These are phyloP conservation scores for Portunus trituberculatus DNA, from an alignment of 1,140 invertebrate species.

Conservation along the genomic window DNA sequence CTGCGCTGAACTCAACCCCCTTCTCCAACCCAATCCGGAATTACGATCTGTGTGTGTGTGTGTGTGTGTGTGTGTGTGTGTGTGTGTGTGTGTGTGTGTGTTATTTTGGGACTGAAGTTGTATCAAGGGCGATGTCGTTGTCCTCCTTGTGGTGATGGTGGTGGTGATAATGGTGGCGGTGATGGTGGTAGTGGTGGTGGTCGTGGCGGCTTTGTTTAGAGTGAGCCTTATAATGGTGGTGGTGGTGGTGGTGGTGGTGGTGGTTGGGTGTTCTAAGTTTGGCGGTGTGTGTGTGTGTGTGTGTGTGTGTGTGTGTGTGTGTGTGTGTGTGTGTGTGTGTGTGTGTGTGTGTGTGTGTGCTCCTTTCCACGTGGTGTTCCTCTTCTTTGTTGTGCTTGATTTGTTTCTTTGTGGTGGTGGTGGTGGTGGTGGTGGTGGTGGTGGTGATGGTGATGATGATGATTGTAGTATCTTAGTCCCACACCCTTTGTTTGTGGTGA, in stretches of 20 bases:
- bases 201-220: neutral
- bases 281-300: too few species aligned
- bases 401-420: neutral
- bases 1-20: neutral
- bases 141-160: neutral
- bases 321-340: too few species aligned
- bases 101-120: neutral
- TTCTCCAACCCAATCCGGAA: neutral
- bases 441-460: neutral
- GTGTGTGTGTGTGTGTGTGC: too few species aligned
- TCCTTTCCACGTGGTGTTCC: too few species aligned
- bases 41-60: neutral
- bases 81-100: neutral
- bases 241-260: neutral
- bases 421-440: neutral
- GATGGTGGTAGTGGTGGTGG: neutral
- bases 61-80: neutral
- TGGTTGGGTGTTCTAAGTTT: neutral
- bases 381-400: neutral
- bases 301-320: too few species aligned
- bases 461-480: neutral
- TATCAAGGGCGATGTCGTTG: neutral
- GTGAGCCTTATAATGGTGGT: neutral
- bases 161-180: neutral
- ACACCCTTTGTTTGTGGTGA: neutral